Evolutionary conservation across 1,140 invertebrate genomes (phyloP), one percentile per base, ranked within the genome.

Genomic region (Ceratosolen fusciceps): DNA sequence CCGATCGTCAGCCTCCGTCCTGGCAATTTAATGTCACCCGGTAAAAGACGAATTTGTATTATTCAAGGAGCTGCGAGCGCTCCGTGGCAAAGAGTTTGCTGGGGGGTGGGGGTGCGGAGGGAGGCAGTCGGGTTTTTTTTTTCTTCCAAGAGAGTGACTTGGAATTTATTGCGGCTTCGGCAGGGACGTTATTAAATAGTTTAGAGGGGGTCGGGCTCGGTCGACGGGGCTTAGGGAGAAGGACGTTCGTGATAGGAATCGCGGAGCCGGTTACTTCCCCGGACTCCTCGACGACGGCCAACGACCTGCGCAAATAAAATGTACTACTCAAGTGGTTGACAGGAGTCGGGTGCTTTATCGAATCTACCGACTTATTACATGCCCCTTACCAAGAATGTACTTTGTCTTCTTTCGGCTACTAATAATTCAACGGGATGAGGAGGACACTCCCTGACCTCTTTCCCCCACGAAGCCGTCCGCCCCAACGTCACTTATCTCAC

Each of bases 1-100:
- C 10, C 37, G 73, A 29, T 31, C 58, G 1, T 4, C 26, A n/a
- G 43, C 21, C 31, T 9, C 1, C 14, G 29, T 14, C 5, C 54
- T 43, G 12, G n/a, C 43, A 29, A 74, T 74, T 60, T 39, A 70
- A 70, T 70, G 67, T n/a, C n/a, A 67, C 52, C 0, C 2, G 14
- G 21, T 7, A 49, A 72, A 8, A 3, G 39, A 5, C 39, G 67
- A 70, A 62, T 62, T 74, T 74, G 24, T 74, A 74, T 74, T 60
- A 60, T 74, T 8, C 34, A 74, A 26, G 1, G 19, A 7, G 26
- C 19, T 14, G 1, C n/a, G n/a, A 3, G 7, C 9, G 67, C n/a
- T n/a, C n/a, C 7, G 34, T 39, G 3, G n/a, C 10, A 65, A 65
- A 37, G 65, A 43, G 21, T 43, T 62, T 29, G 34, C 26, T 24